Evolutionary conservation across 2,888 invertebrate genomes (phyloP), one percentile per base, ranked within the genome.

Genomic region (Fragum whitleyi): DNA sequence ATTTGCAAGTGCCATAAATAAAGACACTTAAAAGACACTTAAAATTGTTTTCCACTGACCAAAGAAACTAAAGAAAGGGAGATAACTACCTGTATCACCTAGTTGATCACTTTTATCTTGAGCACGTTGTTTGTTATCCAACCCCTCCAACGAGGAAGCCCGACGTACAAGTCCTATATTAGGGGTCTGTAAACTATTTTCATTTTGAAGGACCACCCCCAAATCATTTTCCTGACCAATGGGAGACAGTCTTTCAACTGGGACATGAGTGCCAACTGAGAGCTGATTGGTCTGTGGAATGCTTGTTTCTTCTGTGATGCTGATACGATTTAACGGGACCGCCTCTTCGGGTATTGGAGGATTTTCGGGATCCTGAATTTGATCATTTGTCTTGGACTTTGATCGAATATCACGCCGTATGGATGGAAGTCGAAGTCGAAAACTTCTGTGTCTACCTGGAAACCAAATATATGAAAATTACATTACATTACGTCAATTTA

Each of bases 351-450:
- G 86, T 47, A 85, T 85, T 0, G 89, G 87, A 7, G 92, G 91
- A 75, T 92, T 91, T 75, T 92, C 92, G 7, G 91, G 89, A 70
- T 91, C 91, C 16, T 77, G 83, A 26, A 72, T 74, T 32, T 78
- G 67, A 28, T 89, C 86, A 28, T 83, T 68, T 47, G 80, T 83
- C 73, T 87, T 87, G 26, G 87, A 79, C 73, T 87, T 86, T 39
- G 86, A 82, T 26, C 90, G 82, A 55, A 93, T 88, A 79, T 93
- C 93, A 29, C 92, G 87, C 29, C 93, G 87, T 42, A 93, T 92
- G 23, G 93, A 92, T 32, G 93, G 93, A 69, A 93, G 90, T n/a
- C 93, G 91, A 26, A 93, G 87, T 76, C 91, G 91, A 85, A 93
- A 92, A 78, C 92, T 92, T 81, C 91, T 89, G 78, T 92, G 93